Base-by-base conservation (phyloP, 2,113 vertebrate species). In the Marmota flaviventris region DNA sequence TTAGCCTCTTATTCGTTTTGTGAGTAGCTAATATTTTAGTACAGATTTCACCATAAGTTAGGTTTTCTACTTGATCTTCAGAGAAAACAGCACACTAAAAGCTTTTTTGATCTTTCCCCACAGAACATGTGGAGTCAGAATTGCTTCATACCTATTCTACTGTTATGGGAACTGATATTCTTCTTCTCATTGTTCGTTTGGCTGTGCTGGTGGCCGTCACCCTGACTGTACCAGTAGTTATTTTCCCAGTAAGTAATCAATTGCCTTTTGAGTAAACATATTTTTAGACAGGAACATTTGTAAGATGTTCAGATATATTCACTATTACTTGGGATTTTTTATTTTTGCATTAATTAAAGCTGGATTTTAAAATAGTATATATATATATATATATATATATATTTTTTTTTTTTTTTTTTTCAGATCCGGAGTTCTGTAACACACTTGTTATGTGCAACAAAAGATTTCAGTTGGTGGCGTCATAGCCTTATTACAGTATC, bases 121-220 rank as follows among this genome's bases (percentile, higher is more conserved):
- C 82, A 99, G 99, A 93, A 16, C 98, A 97, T 0, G 99, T 99
- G 0, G 99, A 99, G 92, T 98, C 99, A 12, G 99, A 99, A 48
- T 97, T 99, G 96, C 99, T 99, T 95, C 99, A 99, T 97, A 99
- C 99, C 24, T 99, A 99, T 96, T 99, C 99, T 14, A 98, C 96
- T 29, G 69, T 99, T 63, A 96, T 99, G 98, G 98, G 98, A 85
- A 75, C 97, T 53, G 99, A 99, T n/a, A 79, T 99, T 72, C 53
- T 99, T 69, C 99, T 99, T 61, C 99, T 99, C 45, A 98, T 99
- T 75, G 99, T 99, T 61, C 99, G 99, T 27, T 98, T 99, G 25
- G 99, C 99, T 22, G 99, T 99, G 77, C 98, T 99, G 93, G 97
- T 99, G 70, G 99, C 99, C 29, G 99, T 99, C 77, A 99, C 99